Base-by-base conservation (phyloP, 2,888 invertebrate genomes). In the Archips crataeganus region DNA sequence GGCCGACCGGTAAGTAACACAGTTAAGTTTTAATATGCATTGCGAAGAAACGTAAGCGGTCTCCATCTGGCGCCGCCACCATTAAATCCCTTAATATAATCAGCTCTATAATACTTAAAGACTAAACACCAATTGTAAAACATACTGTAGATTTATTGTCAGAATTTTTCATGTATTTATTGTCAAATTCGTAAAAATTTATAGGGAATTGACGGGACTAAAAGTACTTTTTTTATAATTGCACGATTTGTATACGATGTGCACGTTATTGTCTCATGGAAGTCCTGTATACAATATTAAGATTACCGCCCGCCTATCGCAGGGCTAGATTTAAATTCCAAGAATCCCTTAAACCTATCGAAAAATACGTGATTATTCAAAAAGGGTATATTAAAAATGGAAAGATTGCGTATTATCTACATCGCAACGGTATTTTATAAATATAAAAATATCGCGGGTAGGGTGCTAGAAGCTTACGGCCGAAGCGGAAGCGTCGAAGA, bases 281-380 rank as follows among this genome's bases (percentile, higher is more conserved):
- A 87, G 88, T 85, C 51, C 76, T 60, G 63, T 77, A 73, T 72
- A 70, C 66, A 65, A 77, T 77, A 75, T 70, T 62, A 72, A 74
- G 83, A 82, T 64, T 60, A 57, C 15, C 42, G 79, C 75, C 77
- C 73, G 75, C 77, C 79, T 75, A 77, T 2, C 70, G 77, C 73
- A 76, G 74, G 75, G 75, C 62, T 67, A 70, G 66, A 75, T 77
- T 54, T 77, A 77, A 78, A 76, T 75, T 72, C 77, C 77, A 81
- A 83, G 84, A 85, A 54, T 54, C 57, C 78, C 90, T 89, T 91
- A 91, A 82, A 86, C 82, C 90, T 92, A 91, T 90, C 86, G 85
- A 92, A 90, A 91, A 92, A 92, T 92, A 90, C 89, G 87, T 85
- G 84, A 89, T 84, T 85, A 86, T 89, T 87, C 81, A 88, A 88